phyloP scores from a whole-genome alignment of 1,140 invertebrate species.

The Limonius californicus region DNA sequence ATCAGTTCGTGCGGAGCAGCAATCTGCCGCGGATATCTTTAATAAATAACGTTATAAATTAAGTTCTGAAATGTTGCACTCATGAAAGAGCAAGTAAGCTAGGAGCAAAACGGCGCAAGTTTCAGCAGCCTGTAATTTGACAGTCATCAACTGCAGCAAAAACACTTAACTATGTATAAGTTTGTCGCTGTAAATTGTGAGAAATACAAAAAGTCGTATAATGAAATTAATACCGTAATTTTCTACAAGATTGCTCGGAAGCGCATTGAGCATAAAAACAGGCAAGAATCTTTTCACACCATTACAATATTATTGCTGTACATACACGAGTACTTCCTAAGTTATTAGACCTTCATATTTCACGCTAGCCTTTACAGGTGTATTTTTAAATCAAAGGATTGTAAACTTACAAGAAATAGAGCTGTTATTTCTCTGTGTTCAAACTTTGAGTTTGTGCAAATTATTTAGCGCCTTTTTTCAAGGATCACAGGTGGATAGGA shows the following conservation, averaged over 20 bases:
- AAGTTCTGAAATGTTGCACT: neutral
- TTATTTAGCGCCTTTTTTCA: too few relatives aligned
- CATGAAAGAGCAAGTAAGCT: neutral
- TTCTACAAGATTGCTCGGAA: conserved; percentile 8
- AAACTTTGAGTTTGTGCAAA: too few relatives aligned
- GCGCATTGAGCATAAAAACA: neutral
- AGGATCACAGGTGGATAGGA: conserved; percentile 23
- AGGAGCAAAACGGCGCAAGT: conserved; percentile 6
- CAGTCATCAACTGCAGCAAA: conserved; percentile 1
- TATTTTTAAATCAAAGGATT: too few relatives aligned
- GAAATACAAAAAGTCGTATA: conserved; percentile 1
- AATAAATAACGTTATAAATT: neutral
- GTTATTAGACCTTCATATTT: too few relatives aligned
- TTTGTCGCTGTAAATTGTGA: neutral
- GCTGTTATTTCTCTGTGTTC: too few relatives aligned
- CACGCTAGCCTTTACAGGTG: too few relatives aligned
- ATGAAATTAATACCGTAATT: conserved; percentile 12
- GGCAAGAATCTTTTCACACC: conserved; percentile 4
- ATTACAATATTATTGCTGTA: neutral
- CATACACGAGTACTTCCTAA: too few relatives aligned
- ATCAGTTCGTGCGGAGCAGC: neutral
- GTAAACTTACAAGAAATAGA: too few relatives aligned
- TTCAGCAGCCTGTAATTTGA: conserved; percentile 7
- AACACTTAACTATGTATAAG: neutral
- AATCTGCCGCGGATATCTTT: neutral